Base-by-base conservation (phyloP, 2,797 vertebrate genomes). In the Thunnus albacares region DNA sequence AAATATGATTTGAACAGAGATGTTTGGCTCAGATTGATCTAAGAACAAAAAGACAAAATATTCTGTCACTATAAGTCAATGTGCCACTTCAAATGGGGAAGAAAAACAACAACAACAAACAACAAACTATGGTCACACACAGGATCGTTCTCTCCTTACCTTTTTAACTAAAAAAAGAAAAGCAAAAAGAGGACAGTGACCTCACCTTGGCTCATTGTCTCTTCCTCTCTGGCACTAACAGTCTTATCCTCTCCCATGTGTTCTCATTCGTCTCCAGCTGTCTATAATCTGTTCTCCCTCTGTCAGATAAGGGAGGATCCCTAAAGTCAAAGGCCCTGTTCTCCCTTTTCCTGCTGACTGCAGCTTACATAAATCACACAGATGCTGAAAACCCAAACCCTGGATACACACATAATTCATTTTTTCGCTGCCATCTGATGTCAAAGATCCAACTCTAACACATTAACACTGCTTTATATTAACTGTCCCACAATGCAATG, bases 221-320 rank as follows among this genome's bases (percentile, higher is more conserved):
- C 24, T 22, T 26, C 14, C 62, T 67, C 53, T 52, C 38, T 24
- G 22, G n/a, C 53, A 12, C 22, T 15, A 33, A 24, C 35, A n/a
- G 24, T 17, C 35, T 47, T 0, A 4, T 38, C 30, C 13, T 28
- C 35, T 71, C 60, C 33, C 69, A 53, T 41, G 24, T 64, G 68
- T 38, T 62, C 53, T 69, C 62, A 41, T 63, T 82, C 45, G 51
- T 68, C 57, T 55, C 65, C 83, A 74, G 75, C 75, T 83, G 80
- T 78, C 62, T 62, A 17, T 56, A 55, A 78, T 68, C 77, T 64
- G 78, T 71, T 81, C 45, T 59, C 67, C 64, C 45, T 65, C 49
- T 56, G 71, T 79, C 79, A 81, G 71, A 81, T 64, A 66, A 41
- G 64, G 75, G 75, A 81, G 70, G 74, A 71, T 59, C 62, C 75